Base-by-base conservation (phyloP, 2,113 vertebrate genomes). In the Pseudonaja textilis region DNA sequence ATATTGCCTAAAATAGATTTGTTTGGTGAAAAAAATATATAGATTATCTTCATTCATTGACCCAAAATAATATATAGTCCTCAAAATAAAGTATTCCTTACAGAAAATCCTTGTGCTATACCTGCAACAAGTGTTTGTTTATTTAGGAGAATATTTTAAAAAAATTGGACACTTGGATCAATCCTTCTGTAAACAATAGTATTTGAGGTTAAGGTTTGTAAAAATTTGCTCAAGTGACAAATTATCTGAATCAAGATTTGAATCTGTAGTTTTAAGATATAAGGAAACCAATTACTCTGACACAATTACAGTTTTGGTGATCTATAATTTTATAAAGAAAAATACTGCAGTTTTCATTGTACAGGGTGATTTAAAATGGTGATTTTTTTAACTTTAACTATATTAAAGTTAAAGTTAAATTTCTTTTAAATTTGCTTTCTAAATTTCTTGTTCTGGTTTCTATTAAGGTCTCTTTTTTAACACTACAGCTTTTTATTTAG, bases 171-270 rank as follows among this genome's bases (percentile, higher is more conserved):
- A 29, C 59, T 42, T 74, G n/a, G 4, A 87, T 52, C 18, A 87
- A 1, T 92, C 42, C 57, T 56, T 3, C 61, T 47, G 39, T 11
- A 52, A 23, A 88, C 59, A 52, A 4, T 45, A 52, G 22, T 52
- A 87, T 50, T 34, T 87, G 45, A 61, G 10, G 4, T 45, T 69
- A 6, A 34, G 12, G 61, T 69, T 52, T 88, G 42, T 91, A 18
- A 95, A 91, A 93, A 95, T 85, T 91, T 57, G 94, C 92, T 57
- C 16, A 20, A 18, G 91, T 89, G 11, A 81, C 22, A 54, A 89
- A 88, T 61, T 93, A 91, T 90, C 92, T 93, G 90, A 91, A 39
- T 18, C 34, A 86, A 59, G 26, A 26, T 94, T 81, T 95, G 94
- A 89, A 26, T 92, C 10, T 85, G 91, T 54, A 90, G 69, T 94